phyloP scores from a whole-genome alignment of 2,888 invertebrate species.

The Euproctis similis region DNA sequence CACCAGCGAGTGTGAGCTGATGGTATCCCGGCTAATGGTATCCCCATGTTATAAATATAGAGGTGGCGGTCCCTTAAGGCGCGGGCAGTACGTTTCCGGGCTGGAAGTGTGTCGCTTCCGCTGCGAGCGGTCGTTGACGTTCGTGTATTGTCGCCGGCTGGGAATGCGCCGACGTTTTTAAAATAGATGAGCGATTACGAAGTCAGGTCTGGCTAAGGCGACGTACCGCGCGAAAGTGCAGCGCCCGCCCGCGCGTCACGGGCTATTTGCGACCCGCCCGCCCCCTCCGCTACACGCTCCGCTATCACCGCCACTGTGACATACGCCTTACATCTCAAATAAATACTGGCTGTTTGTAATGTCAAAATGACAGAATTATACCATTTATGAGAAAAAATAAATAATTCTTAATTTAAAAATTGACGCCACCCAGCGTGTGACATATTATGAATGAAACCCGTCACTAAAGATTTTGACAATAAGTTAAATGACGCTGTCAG shows the following conservation, averaged over 20 bases:
- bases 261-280: conserved; percentile 60
- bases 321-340: conserved; percentile 2
- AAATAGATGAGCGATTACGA: conserved; percentile 71
- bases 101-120: conserved; percentile 75
- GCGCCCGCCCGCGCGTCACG: conserved; percentile 71
- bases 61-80: conserved; percentile 66
- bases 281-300: conserved; percentile 5
- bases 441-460: too few relatives aligned
- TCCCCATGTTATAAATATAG: conserved; percentile 58
- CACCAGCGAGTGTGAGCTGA: too few relatives aligned
- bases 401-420: too few relatives aligned
- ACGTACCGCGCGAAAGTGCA: conserved; percentile 72
- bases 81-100: conserved; percentile 71
- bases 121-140: conserved; percentile 71
- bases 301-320: conserved; percentile 3
- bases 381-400: too few relatives aligned
- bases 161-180: conserved; percentile 67
- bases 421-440: too few relatives aligned
- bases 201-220: conserved; percentile 67
- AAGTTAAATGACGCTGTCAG: too few relatives aligned
- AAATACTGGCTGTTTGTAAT: too few relatives aligned
- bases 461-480: too few relatives aligned
- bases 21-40: too few relatives aligned
- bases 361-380: too few relatives aligned
- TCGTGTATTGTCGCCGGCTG: conserved; percentile 61